phyloP scores from a whole-genome alignment of 2,113 vertebrate species.

The Corvus moneduloides region DNA sequence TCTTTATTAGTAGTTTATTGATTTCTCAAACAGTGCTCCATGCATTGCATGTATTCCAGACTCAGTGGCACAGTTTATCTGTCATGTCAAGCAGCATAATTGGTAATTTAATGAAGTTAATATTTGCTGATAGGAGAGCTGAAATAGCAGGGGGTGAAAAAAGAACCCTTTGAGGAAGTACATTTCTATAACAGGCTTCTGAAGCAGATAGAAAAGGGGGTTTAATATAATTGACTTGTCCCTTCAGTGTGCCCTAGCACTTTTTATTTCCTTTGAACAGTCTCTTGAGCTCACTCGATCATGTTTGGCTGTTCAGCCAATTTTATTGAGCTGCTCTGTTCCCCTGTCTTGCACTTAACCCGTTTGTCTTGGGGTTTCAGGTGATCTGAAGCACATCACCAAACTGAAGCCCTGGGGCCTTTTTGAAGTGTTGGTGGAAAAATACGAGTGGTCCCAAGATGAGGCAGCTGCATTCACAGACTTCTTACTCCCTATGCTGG shows the following conservation, averaged over 20 bases:
- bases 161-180: neutral
- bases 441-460: conserved; percentile 93
- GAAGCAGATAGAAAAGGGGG: neutral
- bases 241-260: neutral
- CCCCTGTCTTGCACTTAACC: neutral
- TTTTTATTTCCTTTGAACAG: neutral
- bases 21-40: neutral
- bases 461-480: conserved; percentile 90
- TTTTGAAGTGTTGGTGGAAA: conserved; percentile 90
- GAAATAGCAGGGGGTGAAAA: neutral
- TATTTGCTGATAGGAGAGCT: neutral
- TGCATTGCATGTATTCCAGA: neutral
- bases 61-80: neutral
- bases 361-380: conserved; percentile 62
- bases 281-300: neutral
- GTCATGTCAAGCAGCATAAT: neutral
- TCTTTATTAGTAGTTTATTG: neutral
- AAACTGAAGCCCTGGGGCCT: conserved; percentile 98
- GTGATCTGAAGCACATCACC: conserved; percentile 96
- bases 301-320: neutral
- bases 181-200: neutral
- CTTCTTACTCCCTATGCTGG: conserved; percentile 96
- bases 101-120: neutral
- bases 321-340: neutral
- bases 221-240: neutral